Percentiles rank a stretch among this genome's conserved stretches.
Conservation (phyloP, 2,113 vertebrate species). For the Bos javanicus region DNA sequence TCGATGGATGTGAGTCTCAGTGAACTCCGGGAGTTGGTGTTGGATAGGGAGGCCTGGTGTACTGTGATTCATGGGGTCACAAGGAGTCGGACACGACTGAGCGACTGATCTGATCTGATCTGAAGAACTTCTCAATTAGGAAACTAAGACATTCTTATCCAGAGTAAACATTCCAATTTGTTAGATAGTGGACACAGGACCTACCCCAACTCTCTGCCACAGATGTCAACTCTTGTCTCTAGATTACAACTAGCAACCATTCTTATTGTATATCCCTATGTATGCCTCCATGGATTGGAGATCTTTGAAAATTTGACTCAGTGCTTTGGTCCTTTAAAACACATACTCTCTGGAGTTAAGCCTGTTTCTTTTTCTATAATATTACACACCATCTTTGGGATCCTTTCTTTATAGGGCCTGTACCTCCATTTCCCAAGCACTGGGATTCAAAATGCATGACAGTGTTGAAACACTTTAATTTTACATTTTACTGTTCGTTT, state of each 20-base stretch:
- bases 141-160: neutral
- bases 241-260: neutral
- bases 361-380: neutral
- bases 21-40: too few relatives aligned
- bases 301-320: neutral
- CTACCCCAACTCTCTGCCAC: neutral
- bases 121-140: neutral
- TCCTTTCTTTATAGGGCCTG: neutral
- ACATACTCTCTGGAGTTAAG: neutral
- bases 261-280: neutral
- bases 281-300: neutral
- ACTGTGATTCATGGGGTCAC: too few relatives aligned
- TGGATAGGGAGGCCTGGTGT: too few relatives aligned
- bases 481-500: neutral
- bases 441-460: neutral
- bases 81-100: too few relatives aligned
- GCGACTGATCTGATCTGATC: too few relatives aligned
- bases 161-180: neutral
- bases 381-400: neutral
- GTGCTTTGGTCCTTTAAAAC: neutral
- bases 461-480: neutral
- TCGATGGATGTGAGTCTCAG: too few relatives aligned
- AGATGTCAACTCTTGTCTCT: neutral
- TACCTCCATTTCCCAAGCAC: neutral
- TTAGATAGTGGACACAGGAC: neutral